Percentiles rank a stretch among this genome's conserved stretches.
These are phyloP conservation scores for Xiphophorus couchianus DNA, from an alignment of 2,113 vertebrate species.

Conservation along the genomic window DNA sequence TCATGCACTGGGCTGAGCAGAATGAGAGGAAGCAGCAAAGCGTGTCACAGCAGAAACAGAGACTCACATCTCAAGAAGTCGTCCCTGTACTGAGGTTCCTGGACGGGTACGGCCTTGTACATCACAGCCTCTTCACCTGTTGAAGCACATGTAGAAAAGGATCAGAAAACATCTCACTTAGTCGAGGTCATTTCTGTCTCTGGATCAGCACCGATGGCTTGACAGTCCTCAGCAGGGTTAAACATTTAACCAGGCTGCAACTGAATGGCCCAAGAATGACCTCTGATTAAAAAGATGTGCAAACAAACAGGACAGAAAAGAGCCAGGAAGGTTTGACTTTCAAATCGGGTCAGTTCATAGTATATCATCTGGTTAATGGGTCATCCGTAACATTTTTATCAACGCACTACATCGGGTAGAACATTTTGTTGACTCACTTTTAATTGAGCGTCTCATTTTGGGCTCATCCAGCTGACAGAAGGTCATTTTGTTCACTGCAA, in stretches of 20 bases:
- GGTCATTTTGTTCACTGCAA: conserved; percentile 83
- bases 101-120: conserved; percentile 71
- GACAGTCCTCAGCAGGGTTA: conserved; percentile 29
- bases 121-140: conserved; percentile 70
- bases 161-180: not conserved
- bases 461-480: conserved; percentile 82
- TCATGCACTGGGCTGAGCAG: conserved; percentile 21
- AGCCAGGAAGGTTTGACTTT: not conserved
- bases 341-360: not conserved
- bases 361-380: not conserved
- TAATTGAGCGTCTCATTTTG: conserved; percentile 71
- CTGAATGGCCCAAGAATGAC: conserved; percentile 15
- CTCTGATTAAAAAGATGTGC: conserved; percentile 16
- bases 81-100: conserved; percentile 73
- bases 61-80: conserved; percentile 83
- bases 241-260: conserved; percentile 41
- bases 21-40: conserved; percentile 8
- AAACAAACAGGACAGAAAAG: conserved; percentile 23
- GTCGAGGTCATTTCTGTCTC: not conserved
- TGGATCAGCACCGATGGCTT: not conserved
- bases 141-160: not conserved
- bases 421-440: conserved; percentile 67
- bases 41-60: conserved; percentile 10
- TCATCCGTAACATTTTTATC: not conserved
- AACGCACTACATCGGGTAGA: not conserved